Conservation (phyloP, 1,140 invertebrate species). For the Cotesia glomerata region DNA sequence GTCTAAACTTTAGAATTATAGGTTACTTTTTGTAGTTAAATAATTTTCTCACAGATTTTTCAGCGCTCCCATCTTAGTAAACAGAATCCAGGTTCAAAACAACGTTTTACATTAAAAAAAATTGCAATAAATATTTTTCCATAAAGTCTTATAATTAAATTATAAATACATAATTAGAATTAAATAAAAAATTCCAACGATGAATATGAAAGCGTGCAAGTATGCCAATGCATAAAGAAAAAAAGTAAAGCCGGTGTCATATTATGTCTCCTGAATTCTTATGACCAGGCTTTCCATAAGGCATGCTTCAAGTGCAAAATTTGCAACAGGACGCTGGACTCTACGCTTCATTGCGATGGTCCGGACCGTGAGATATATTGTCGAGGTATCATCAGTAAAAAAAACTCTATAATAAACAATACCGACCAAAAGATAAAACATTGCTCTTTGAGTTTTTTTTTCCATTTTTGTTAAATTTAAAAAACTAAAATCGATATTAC, state of each 20-base stretch:
- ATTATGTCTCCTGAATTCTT: slow-evolving; percentile 58
- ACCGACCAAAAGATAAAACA: slow-evolving; percentile 17
- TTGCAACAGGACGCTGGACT: slow-evolving; percentile 92
- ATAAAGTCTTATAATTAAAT: not conserved
- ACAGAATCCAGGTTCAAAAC: too few species aligned
- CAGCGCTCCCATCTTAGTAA: too few species aligned
- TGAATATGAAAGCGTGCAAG: slow-evolving; percentile 3
- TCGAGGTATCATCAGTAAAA: slow-evolving; percentile 73
- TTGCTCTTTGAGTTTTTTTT: slow-evolving; percentile 37
- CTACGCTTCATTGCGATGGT: slow-evolving; percentile 90
- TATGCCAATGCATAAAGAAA: not conserved
- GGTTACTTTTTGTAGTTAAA: too few species aligned
- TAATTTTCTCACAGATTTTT: too few species aligned
- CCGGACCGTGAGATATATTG: slow-evolving; percentile 94
- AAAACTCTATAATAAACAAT: slow-evolving; percentile 4
- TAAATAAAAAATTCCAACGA: not conserved
- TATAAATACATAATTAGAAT: not conserved
- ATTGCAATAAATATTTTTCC: too few species aligned
- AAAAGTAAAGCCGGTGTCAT: slow-evolving; percentile 5
- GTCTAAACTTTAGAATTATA: too few species aligned
- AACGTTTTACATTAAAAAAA: too few species aligned
- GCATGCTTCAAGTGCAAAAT: slow-evolving; percentile 88
- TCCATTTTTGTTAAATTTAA: slow-evolving; percentile 24
- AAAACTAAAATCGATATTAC: not conserved
- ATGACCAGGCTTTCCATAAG: slow-evolving; percentile 84